Evolutionary conservation across 2,113 vertebrate genomes (phyloP).

Genomic region (human): DNA sequence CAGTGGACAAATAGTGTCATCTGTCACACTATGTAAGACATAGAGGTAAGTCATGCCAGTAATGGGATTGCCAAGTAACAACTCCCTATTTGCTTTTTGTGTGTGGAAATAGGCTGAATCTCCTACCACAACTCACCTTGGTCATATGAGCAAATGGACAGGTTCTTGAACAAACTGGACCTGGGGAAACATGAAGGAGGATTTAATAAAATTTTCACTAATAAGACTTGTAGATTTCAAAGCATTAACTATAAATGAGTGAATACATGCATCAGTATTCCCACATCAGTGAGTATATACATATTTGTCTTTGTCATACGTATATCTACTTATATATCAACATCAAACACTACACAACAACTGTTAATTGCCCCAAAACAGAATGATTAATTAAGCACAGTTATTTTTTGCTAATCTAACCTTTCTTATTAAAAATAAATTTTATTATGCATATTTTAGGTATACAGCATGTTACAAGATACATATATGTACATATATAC

Average conservation of each 20-base stretch:
- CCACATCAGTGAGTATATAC: neutral
- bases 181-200: neutral
- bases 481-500: neutral
- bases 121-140: neutral
- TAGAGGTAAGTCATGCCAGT: neutral
- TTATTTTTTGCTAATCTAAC: neutral
- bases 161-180: neutral
- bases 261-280: neutral
- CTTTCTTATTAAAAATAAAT: neutral
- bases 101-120: neutral
- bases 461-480: neutral
- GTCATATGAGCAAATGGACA: neutral
- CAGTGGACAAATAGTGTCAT: neutral
- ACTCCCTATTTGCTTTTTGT: neutral
- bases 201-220: neutral
- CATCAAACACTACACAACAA: neutral
- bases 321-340: neutral
- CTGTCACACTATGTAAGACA: neutral
- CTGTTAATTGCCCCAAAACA: neutral
- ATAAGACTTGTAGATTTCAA: neutral
- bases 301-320: neutral
- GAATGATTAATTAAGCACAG: neutral
- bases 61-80: neutral
- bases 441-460: neutral
- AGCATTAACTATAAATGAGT: neutral